Percentiles rank a stretch among this genome's conserved stretches.
phyloP scores from a whole-genome alignment of 1,140 invertebrate genomes.

The Halyomorpha halys region DNA sequence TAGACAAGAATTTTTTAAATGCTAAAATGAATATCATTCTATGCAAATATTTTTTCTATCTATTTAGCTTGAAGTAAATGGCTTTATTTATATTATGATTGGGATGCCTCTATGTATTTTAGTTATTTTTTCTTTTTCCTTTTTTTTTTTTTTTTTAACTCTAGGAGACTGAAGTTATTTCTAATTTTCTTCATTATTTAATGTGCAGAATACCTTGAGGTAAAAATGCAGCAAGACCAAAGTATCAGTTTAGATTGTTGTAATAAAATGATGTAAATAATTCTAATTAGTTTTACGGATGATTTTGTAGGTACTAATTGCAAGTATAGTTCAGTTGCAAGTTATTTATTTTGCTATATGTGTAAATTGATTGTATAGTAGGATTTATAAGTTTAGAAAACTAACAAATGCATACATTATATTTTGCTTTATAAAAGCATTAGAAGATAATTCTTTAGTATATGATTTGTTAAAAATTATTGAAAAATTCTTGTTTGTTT shows the following conservation, averaged over 20 bases:
- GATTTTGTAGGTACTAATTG: constrained; percentile 3
- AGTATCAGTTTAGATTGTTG: constrained; percentile 20
- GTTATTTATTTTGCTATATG: constrained; percentile 12
- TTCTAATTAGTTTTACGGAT: constrained; percentile 10
- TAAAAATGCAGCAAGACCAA: constrained; percentile 28
- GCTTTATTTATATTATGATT: constrained; percentile 4
- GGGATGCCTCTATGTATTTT: constrained; percentile 12
- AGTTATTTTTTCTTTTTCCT: too few relatives aligned
- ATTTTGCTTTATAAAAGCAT: constrained; percentile 17
- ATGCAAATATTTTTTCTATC: constrained; percentile 9
- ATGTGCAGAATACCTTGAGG: constrained; percentile 21
- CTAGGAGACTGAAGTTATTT: constrained; percentile 26
- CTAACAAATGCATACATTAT: constrained; percentile 7
- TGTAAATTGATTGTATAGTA: constrained; percentile 10
- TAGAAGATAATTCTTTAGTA: neutral
- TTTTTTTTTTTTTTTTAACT: constrained; percentile 13
- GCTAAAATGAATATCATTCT: constrained; percentile 2
- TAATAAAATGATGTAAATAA: constrained; percentile 16
- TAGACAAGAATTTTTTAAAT: constrained; percentile 8
- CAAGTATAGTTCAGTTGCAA: constrained; percentile 6
- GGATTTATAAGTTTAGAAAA: neutral
- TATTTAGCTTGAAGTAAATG: neutral
- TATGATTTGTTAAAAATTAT: constrained; percentile 6
- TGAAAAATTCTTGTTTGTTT: neutral
- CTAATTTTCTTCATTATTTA: constrained; percentile 18